phyloP scores from a whole-genome alignment of 1,140 invertebrate species.

The Leptoteleia sp. region DNA sequence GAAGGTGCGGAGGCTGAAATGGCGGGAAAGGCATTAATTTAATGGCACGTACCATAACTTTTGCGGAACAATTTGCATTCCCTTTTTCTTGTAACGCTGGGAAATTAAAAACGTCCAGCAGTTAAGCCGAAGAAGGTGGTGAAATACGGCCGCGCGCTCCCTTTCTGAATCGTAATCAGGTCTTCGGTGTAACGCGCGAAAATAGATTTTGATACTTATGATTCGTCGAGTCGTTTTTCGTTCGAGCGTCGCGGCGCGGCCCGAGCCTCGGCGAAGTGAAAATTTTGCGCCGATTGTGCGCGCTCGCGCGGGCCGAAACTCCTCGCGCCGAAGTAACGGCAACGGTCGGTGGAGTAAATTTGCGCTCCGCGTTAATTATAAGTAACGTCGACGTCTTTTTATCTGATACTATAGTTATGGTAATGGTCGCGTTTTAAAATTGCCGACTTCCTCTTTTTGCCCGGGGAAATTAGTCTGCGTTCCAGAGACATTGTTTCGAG shows the following conservation, averaged over 20 bases:
- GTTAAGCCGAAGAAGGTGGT: conserved; percentile 75
- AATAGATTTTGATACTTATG: conserved; percentile 63
- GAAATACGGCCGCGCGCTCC: conserved; percentile 72
- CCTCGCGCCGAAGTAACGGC: too few species aligned
- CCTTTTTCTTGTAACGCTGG: conserved; percentile 68
- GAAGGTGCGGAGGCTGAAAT: conserved; percentile 58
- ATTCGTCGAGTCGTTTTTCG: conserved; percentile 23
- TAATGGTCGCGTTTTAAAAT: conserved; percentile 52
- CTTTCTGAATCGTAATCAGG: conserved; percentile 76
- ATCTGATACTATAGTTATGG: conserved; percentile 59
- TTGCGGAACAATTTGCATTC: conserved; percentile 79
- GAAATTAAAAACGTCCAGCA: conserved; percentile 80
- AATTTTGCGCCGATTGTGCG: too few species aligned
- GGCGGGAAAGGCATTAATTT: conserved; percentile 74
- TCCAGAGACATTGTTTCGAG: conserved; percentile 66
- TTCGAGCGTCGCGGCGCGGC: conserved; percentile 13
- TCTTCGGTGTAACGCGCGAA: conserved; percentile 34
- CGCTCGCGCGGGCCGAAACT: too few species aligned
- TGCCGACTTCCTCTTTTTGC: conserved; percentile 52
- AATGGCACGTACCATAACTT: conserved; percentile 72
- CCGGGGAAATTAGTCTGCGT: conserved; percentile 62
- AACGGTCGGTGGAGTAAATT: conserved; percentile 10
- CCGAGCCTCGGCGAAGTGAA: too few species aligned
- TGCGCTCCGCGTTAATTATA: conserved; percentile 35
- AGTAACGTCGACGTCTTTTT: conserved; percentile 40